Percentiles rank a stretch among this genome's conserved stretches.
Conservation (phyloP, 1,140 invertebrate species). For the Drosophila subpulchrella region DNA sequence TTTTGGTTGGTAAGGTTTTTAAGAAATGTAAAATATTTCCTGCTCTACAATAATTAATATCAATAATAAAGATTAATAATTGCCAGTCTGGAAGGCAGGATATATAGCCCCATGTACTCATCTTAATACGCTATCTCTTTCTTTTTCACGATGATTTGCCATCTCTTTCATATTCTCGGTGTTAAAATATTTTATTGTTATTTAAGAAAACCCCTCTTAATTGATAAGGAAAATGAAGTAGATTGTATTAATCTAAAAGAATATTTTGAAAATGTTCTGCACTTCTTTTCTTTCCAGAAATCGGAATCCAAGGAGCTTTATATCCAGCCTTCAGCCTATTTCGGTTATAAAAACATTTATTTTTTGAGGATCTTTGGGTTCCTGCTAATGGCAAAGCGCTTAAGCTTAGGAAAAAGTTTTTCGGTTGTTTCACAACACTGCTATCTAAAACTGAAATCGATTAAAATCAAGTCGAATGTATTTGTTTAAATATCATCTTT, state of each 20-base stretch:
- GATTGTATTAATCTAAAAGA: neutral
- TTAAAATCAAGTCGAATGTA: slow-evolving; percentile 9
- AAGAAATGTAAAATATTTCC: slow-evolving; percentile 38
- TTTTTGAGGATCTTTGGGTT: slow-evolving; percentile 4
- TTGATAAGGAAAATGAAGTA: too few species aligned
- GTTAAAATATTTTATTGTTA: too few species aligned
- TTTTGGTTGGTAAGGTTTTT: slow-evolving; percentile 21
- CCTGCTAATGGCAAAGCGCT: slow-evolving; percentile 27
- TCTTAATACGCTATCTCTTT: neutral
- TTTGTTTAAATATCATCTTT: slow-evolving; percentile 21
- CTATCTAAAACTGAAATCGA: slow-evolving; percentile 36
- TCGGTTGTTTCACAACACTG: slow-evolving; percentile 44
- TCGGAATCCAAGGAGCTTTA: neutral
- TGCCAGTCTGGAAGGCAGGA: slow-evolving; percentile 8
- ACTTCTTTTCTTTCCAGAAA: neutral
- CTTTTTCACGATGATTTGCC: neutral
- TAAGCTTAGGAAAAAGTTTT: slow-evolving; percentile 36
- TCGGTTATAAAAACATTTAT: neutral
- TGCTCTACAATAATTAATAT: slow-evolving; percentile 38
- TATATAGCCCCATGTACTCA: slow-evolving; percentile 10
- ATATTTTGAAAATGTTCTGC: neutral
- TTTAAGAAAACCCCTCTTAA: neutral
- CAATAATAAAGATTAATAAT: slow-evolving; percentile 20
- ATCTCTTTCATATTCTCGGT: slow-evolving; percentile 13
- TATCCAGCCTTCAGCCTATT: slow-evolving; percentile 9